Conservation (phyloP, 2,888 invertebrate genomes). For the Augochlorella aurata region DNA sequence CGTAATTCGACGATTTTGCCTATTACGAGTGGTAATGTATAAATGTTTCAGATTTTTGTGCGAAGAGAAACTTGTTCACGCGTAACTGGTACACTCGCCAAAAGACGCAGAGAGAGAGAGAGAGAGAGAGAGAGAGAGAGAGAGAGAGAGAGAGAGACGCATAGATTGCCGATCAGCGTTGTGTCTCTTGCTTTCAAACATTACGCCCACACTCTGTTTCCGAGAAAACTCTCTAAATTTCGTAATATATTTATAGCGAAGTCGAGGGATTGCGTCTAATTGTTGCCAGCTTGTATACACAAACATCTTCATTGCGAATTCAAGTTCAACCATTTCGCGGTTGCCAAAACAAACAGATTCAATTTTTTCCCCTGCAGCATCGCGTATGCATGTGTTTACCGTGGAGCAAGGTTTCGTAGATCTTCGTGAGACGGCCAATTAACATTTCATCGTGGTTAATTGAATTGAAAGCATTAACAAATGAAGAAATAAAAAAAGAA, state of each 20-base stretch:
- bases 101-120: neutral
- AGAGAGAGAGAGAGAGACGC: no score
- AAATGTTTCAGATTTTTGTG: neutral
- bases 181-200: neutral
- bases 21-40: neutral
- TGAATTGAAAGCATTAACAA: neutral
- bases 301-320: neutral
- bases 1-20: neutral
- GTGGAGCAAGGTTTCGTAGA: neutral
- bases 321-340: neutral
- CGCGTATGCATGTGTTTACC: neutral
- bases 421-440: neutral
- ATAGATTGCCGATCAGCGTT: neutral
- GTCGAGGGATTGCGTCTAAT: conserved; percentile 8
- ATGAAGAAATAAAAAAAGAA: neutral
- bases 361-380: neutral
- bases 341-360: conserved; percentile 5
- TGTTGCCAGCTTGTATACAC: neutral
- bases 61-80: neutral
- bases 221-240: conserved; percentile 8
- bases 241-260: conserved; percentile 11
- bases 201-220: neutral
- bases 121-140: no score
- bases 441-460: neutral
- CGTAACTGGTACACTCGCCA: neutral